phyloP scores from a whole-genome alignment of 35 echinoderm and acorn worm species.

The Acanthaster planci region DNA sequence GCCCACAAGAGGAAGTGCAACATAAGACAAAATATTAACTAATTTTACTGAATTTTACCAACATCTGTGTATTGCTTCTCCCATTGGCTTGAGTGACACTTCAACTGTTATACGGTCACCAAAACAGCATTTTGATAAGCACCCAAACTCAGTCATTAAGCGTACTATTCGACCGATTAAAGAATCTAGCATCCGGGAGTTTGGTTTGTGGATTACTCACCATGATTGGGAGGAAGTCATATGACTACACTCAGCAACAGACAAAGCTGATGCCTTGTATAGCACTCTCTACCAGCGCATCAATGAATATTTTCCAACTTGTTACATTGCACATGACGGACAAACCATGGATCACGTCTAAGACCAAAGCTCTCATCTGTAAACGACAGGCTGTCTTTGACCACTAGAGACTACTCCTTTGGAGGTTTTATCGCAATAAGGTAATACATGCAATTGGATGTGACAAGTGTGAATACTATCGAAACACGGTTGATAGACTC shows the following conservation, averaged over 20 bases:
- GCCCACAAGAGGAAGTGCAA: slow-evolving; percentile 32
- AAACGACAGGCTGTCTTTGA: slow-evolving; percentile 34
- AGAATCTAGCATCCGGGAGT: slow-evolving; percentile 30
- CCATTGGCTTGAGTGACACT: slow-evolving; percentile 39
- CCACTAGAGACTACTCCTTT: neutral
- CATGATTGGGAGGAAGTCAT: slow-evolving; percentile 42
- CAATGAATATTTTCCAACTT: slow-evolving; percentile 14
- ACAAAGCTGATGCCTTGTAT: slow-evolving; percentile 42
- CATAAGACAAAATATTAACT: slow-evolving; percentile 37
- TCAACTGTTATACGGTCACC: slow-evolving; percentile 43
- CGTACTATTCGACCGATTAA: slow-evolving; percentile 42
- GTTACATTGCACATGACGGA: slow-evolving; percentile 20
- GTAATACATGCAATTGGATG: no score
- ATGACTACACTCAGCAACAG: neutral
- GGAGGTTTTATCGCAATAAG: slow-evolving; percentile 31
- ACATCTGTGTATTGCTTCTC: neutral
- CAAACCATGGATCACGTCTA: slow-evolving; percentile 48
- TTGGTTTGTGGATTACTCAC: slow-evolving; percentile 28
- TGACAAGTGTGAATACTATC: no score
- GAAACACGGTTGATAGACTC: no score
- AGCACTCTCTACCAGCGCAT: slow-evolving; percentile 18
- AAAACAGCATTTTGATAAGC: neutral
- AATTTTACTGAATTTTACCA: slow-evolving; percentile 10
- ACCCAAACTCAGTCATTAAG: neutral
- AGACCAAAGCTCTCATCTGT: slow-evolving; percentile 25